Conservation (phyloP, 1,140 invertebrate species). For the Lutraria rhynchaena region DNA sequence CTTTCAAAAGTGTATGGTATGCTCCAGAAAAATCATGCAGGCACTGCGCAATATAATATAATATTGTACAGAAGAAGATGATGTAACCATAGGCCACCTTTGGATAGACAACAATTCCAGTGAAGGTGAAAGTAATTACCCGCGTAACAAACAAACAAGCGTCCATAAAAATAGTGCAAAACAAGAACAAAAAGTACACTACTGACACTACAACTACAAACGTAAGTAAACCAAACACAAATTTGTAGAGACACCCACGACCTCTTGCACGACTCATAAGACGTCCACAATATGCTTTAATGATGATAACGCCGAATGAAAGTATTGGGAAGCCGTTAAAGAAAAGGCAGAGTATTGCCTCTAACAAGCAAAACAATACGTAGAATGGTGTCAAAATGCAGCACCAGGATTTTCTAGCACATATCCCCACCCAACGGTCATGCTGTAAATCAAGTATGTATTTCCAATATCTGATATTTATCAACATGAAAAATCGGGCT, state of each 20-base stretch:
- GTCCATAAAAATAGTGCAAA: constrained; percentile 43
- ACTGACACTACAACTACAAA: constrained; percentile 2
- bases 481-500: constrained; percentile 49
- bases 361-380: constrained; percentile 16
- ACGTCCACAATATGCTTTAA: constrained; percentile 21
- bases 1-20: constrained; percentile 29
- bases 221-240: background rate
- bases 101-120: constrained; percentile 43
- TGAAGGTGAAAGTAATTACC: constrained; percentile 33
- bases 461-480: constrained; percentile 53
- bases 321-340: constrained; percentile 19
- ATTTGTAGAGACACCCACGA: background rate
- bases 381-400: constrained; percentile 19
- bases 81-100: constrained; percentile 46
- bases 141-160: constrained; percentile 33
- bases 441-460: constrained; percentile 8
- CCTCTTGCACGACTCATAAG: background rate
- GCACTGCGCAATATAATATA: constrained; percentile 37
- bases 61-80: constrained; percentile 25
- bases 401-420: background rate
- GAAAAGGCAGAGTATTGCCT: background rate
- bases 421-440: constrained; percentile 10
- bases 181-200: constrained; percentile 39
- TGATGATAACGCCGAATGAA: constrained; percentile 15
- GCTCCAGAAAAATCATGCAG: constrained; percentile 9